Conservation (phyloP, 2,113 vertebrate species). For the Syngnathoides biaculeatus region DNA sequence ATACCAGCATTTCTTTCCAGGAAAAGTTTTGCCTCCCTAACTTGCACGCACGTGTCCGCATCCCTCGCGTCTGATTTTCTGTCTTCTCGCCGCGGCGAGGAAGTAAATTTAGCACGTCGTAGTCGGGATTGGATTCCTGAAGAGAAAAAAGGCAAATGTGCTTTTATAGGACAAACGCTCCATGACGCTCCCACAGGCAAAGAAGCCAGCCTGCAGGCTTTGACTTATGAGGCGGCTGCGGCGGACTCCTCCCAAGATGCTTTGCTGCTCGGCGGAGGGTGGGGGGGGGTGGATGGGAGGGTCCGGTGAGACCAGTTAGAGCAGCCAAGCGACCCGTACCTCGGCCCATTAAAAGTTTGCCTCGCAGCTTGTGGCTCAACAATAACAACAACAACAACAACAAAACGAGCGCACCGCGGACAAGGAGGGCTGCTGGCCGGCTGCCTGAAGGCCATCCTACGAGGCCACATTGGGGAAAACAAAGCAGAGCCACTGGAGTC, state of each 20-base stretch:
- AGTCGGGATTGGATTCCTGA: constrained; percentile 3
- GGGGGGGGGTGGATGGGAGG: not conserved
- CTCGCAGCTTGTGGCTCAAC: not conserved
- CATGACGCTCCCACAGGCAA: not conserved
- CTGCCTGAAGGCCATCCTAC: not conserved
- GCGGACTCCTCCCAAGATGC: constrained; percentile 1
- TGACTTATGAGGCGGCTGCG: constrained; percentile 4
- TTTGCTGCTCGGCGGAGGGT: not conserved
- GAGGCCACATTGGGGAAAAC: constrained; percentile 5
- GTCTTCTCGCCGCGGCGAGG: not conserved
- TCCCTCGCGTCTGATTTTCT: not conserved
- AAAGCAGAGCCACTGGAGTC: not conserved
- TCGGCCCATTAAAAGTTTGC: constrained; percentile 14
- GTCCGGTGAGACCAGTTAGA: constrained; percentile 5
- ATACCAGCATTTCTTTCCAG: not conserved
- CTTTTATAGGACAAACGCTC: constrained; percentile 3
- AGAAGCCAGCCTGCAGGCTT: constrained; percentile 5
- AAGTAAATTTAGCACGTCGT: not conserved
- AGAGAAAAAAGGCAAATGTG: constrained; percentile 6
- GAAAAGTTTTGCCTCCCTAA: not conserved
- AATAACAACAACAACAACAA: constrained; percentile 1
- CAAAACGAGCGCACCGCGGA: not conserved
- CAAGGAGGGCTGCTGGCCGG: not conserved
- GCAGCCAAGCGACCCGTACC: not conserved
- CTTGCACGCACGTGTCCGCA: no score